Evolutionary conservation across 2,888 invertebrate species (phyloP).

Genomic region (Diabrotica balteata): DNA sequence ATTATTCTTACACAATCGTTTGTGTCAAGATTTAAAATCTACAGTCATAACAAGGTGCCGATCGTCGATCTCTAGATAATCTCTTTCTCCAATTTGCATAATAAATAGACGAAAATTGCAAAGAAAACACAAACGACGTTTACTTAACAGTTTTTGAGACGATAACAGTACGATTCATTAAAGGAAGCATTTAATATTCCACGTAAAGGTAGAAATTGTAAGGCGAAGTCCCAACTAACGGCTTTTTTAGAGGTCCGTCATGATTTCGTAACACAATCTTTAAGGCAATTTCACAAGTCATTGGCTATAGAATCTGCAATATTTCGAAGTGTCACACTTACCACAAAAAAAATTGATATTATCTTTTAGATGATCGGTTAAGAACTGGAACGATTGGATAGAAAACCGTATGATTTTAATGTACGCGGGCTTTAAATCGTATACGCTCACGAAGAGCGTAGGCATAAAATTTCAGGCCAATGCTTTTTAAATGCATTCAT

Average conservation of each 20-base stretch:
- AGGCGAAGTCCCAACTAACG: slow-evolving; percentile 9
- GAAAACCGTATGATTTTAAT: too few relatives aligned
- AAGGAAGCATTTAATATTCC: slow-evolving; percentile 20
- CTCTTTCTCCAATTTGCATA: slow-evolving; percentile 13
- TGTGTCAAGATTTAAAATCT: neutral
- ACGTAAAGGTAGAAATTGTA: slow-evolving; percentile 22
- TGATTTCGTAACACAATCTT: slow-evolving; percentile 14
- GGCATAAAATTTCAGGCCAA: too few relatives aligned
- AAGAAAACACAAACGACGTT: slow-evolving; percentile 14
- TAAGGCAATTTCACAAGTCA: slow-evolving; percentile 20
- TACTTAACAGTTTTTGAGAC: slow-evolving; percentile 19
- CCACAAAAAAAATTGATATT: too few relatives aligned
- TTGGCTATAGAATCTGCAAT: slow-evolving; percentile 13
- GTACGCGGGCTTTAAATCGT: too few relatives aligned
- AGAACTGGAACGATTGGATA: too few relatives aligned
- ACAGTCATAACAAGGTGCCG: neutral
- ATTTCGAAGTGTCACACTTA: neutral
- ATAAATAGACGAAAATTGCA: slow-evolving; percentile 19
- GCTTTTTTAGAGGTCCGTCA: slow-evolving; percentile 11
- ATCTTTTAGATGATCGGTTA: too few relatives aligned
- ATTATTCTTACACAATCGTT: neutral
- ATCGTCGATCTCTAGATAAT: slow-evolving; percentile 2
- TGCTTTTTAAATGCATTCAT: too few relatives aligned
- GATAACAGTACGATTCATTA: slow-evolving; percentile 18
- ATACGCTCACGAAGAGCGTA: too few relatives aligned